phyloP scores from a whole-genome alignment of 2,888 invertebrate species.

The Sphaerophoria taeniata region DNA sequence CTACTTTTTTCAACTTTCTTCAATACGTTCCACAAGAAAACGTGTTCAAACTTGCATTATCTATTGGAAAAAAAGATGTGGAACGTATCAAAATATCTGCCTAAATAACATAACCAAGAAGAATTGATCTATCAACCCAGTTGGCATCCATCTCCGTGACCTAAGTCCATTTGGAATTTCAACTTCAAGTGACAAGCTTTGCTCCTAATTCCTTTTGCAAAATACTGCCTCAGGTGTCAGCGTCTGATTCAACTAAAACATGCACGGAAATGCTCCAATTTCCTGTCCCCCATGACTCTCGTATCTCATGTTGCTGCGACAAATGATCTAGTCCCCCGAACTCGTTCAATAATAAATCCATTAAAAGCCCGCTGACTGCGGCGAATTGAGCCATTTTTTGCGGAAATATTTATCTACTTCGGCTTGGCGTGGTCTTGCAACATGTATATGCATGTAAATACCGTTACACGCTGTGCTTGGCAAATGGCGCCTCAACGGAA shows the following conservation, averaged over 20 bases:
- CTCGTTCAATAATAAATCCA: slow-evolving; percentile 67
- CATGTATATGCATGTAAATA: slow-evolving; percentile 22
- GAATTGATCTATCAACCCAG: not conserved
- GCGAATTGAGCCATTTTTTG: slow-evolving; percentile 63
- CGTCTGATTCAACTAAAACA: not conserved
- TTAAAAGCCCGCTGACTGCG: slow-evolving; percentile 51
- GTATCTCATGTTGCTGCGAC: no score
- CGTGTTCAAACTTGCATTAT: no score
- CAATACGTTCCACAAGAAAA: no score
- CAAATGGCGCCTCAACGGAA: slow-evolving; percentile 57
- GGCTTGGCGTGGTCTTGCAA: slow-evolving; percentile 47
- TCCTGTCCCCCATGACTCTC: no score
- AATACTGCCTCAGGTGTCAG: slow-evolving; percentile 49
- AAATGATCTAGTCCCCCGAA: slow-evolving; percentile 53
- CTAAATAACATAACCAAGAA: no score
- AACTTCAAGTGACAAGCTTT: slow-evolving; percentile 32
- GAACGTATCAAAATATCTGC: no score
- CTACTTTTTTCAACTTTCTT: no score
- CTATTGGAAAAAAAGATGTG: no score
- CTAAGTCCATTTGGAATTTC: slow-evolving; percentile 64
- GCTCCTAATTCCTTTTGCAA: slow-evolving; percentile 31
- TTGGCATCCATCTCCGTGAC: slow-evolving; percentile 30
- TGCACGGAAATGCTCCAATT: slow-evolving; percentile 8
- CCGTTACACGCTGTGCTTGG: slow-evolving; percentile 5
- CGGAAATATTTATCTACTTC: slow-evolving; percentile 58